Evolutionary conservation across 1,140 invertebrate genomes (phyloP).

Genomic region (Magallana ariakensis): DNA sequence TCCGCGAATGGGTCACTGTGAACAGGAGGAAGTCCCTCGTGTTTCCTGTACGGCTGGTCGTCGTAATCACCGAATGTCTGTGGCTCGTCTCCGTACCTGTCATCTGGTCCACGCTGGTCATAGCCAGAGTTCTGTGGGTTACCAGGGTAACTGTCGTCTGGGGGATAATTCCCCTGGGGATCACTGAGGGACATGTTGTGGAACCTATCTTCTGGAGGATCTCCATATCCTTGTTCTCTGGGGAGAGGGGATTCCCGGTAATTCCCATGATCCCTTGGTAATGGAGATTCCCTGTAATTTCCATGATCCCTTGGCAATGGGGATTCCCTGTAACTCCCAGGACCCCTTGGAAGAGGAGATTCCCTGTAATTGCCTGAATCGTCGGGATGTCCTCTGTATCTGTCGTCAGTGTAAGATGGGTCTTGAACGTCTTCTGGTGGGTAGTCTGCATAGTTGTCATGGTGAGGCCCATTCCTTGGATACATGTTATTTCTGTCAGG

Average conservation of each 20-base stretch:
- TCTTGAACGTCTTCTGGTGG: constrained; percentile 54
- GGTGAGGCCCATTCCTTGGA: constrained; percentile 23
- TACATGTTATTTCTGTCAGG: constrained; percentile 50
- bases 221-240: neutral
- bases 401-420: constrained; percentile 80
- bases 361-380: constrained; percentile 48
- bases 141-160: constrained; percentile 18
- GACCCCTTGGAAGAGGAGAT: constrained; percentile 42
- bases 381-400: constrained; percentile 59
- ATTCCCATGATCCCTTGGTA: too few species aligned
- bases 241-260: neutral
- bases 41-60: constrained; percentile 59
- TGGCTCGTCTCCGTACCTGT: constrained; percentile 18
- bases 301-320: neutral
- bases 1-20: constrained; percentile 74
- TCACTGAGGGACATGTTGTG: constrained; percentile 45
- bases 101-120: constrained; percentile 44
- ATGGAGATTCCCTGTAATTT: neutral
- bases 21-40: constrained; percentile 73
- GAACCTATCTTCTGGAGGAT: constrained; percentile 44
- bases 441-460: constrained; percentile 40
- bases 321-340: constrained; percentile 49
- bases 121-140: constrained; percentile 38
- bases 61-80: constrained; percentile 56
- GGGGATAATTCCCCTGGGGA: constrained; percentile 26